Base-by-base conservation (phyloP, 2,888 invertebrate genomes). In the Drosophila putrida region DNA sequence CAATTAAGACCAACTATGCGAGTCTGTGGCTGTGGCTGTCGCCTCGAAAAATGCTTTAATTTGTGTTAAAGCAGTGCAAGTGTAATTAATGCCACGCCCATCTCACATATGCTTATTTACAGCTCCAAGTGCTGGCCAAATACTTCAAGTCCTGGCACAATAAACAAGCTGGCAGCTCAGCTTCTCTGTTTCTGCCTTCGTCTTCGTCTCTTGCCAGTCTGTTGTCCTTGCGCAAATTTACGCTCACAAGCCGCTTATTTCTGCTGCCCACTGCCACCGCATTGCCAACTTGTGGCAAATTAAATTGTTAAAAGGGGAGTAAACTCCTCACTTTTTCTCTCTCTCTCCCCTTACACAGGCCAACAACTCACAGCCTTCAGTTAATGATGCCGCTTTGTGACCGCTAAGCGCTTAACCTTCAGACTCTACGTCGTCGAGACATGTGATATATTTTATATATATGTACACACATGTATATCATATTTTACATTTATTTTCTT, bases 341-440 rank as follows among this genome's bases (percentile, higher is more conserved):
- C 27, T 11, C 6, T 31, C 6, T 33, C 36, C 25, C 38, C 28
- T 4, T 25, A 9, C n/a, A n/a, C 28, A 33, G 55, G 25, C 47
- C 49, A 55, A 50, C 43, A 60, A 61, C 72, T 54, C 54, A 13
- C 50, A 53, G 65, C 75, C 63, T 69, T 71, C 67, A 49, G 71
- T 83, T 87, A 83, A 83, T 89, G 89, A 87, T 72, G 84, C 35
- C 74, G 89, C 84, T 83, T 83, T 83, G 83, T 89, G 89, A 81
- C 81, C 83, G 87, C 84, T 80, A 80, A 89, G 78, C 69, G 84
- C 65, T 88, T 83, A 83, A 83, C 83, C 83, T 86, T 80, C 72
- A 79, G 82, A 77, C 70, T 47, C 36, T 25, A 31, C 39, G 59
- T 36, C 78, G 58, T 46, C 78, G 63, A 64, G 68, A 64, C 75